These are phyloP conservation scores for Melanerpes aurifrons DNA, from an alignment of 2,113 vertebrate genomes.

Conservation along the genomic window DNA sequence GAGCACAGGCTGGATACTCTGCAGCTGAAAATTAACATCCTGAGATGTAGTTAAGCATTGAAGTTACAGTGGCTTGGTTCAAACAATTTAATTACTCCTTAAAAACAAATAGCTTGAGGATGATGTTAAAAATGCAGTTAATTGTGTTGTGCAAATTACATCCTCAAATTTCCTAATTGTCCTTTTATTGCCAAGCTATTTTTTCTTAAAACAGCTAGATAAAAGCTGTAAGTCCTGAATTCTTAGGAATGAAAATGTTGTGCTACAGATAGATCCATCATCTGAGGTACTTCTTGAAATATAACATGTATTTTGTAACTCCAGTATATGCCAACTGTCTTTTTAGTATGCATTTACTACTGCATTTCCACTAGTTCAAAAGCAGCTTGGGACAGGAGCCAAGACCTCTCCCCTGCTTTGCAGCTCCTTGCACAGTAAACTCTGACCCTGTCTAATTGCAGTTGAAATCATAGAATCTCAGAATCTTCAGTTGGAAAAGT, in stretches of 20 bases:
- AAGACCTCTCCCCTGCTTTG: neutral
- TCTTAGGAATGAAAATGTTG: neutral
- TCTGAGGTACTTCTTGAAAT: neutral
- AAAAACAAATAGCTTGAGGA: neutral
- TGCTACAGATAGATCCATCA: neutral
- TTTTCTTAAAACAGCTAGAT: neutral
- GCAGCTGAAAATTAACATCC: neutral
- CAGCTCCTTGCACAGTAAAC: neutral
- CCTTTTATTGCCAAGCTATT: neutral
- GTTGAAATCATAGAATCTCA: neutral
- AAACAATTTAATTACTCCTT: neutral
- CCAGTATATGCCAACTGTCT: neutral
- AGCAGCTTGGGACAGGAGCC: neutral
- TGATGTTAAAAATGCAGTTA: neutral
- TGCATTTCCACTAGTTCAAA: neutral
- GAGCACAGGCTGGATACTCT: neutral
- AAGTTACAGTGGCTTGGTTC: neutral
- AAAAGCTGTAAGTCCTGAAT: neutral
- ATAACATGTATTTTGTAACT: neutral
- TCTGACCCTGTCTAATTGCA: neutral
- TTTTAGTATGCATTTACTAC: neutral
- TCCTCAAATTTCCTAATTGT: neutral
- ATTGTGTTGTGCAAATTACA: neutral
- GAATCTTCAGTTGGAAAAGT: no score
- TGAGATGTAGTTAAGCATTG: neutral